These are phyloP conservation scores for Schizopygopsis pylzovi DNA, from an alignment of 2,797 vertebrate genomes.

Conservation along the genomic window DNA sequence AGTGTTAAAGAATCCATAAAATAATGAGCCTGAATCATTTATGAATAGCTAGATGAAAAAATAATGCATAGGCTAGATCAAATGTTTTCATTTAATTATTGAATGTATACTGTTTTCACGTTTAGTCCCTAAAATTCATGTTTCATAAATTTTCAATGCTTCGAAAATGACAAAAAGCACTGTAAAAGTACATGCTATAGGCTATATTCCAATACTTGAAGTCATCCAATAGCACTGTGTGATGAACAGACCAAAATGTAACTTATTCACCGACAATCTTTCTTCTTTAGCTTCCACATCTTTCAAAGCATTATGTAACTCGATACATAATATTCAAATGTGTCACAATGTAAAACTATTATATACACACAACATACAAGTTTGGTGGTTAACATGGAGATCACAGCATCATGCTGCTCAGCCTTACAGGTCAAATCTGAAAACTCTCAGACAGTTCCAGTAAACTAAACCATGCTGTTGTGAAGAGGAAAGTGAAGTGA, in stretches of 20 bases:
- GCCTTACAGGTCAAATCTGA: neutral
- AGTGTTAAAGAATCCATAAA: neutral
- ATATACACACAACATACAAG: too few relatives aligned
- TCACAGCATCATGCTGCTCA: neutral
- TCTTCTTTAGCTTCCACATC: neutral
- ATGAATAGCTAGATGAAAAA: neutral
- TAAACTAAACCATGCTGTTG: neutral
- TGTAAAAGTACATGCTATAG: neutral
- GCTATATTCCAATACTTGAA: neutral
- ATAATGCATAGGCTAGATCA: neutral
- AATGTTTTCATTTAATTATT: neutral
- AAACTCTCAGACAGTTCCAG: neutral
- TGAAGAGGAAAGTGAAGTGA: constrained; percentile 47
- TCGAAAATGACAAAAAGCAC: neutral
- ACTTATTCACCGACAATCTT: too few relatives aligned
- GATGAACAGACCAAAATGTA: neutral
- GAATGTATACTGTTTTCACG: neutral
- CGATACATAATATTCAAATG: neutral
- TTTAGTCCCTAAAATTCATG: neutral
- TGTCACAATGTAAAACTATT: neutral
- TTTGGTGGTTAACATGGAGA: neutral
- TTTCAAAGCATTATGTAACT: neutral
- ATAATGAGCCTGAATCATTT: neutral
- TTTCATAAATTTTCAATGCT: neutral
- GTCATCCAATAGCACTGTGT: neutral